phyloP scores from a whole-genome alignment of 2,888 invertebrate species.

The Cataglyphis albicans region DNA sequence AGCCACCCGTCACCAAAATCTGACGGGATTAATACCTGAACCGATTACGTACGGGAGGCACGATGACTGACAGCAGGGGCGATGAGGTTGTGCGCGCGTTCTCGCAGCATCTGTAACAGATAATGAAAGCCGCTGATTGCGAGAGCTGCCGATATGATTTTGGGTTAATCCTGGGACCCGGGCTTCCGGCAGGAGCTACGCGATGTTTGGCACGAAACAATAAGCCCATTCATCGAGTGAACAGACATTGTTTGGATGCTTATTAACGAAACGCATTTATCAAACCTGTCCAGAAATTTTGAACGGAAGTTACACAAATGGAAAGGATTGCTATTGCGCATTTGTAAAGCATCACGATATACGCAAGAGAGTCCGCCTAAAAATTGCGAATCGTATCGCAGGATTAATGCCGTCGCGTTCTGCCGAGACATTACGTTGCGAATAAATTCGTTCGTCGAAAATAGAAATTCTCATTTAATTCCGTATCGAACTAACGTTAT shows the following conservation, averaged over 20 bases:
- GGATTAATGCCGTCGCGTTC: slow-evolving; percentile 1
- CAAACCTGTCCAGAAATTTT: background rate
- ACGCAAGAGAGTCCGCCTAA: background rate
- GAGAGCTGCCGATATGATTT: slow-evolving; percentile 18
- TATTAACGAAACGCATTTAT: background rate
- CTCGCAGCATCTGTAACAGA: slow-evolving; percentile 41
- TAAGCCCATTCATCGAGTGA: slow-evolving; percentile 1
- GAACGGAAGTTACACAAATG: background rate
- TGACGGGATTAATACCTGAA: background rate
- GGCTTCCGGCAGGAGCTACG: background rate
- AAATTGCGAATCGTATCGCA: background rate
- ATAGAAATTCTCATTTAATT: background rate
- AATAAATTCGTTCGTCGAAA: slow-evolving; percentile 2
- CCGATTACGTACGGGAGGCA: slow-evolving; percentile 11
- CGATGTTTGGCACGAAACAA: background rate
- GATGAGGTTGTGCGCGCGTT: background rate
- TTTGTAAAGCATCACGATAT: background rate
- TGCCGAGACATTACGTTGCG: background rate
- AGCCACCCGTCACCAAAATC: background rate
- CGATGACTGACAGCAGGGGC: background rate
- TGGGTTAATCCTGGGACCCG: background rate
- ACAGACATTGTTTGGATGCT: slow-evolving; percentile 16
- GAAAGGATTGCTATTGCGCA: background rate
- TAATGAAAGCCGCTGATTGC: slow-evolving; percentile 28
- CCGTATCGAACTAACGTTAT: background rate